Evolutionary conservation across 2,888 invertebrate genomes (phyloP).

Genomic region (Adela reaumurella): DNA sequence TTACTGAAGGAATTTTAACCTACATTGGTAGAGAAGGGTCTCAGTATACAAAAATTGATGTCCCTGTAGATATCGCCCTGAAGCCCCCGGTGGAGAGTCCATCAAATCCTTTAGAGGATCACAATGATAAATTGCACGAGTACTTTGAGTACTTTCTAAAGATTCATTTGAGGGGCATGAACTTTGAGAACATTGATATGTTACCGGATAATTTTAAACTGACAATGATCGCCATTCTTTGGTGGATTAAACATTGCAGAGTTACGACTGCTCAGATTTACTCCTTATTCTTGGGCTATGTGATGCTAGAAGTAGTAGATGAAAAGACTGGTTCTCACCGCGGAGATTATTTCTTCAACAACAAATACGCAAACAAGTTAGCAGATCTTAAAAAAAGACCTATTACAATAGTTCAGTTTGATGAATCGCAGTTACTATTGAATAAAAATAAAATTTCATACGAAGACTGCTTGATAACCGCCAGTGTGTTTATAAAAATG

Average conservation of each 20-base stretch:
- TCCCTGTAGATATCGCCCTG: slow-evolving; percentile 19
- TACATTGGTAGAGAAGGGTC: slow-evolving; percentile 36
- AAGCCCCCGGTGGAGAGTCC: slow-evolving; percentile 1
- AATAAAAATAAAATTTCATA: slow-evolving; percentile 49
- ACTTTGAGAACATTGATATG: slow-evolving; percentile 27
- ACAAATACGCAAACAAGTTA: slow-evolving; percentile 35
- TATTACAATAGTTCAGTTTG: slow-evolving; percentile 6
- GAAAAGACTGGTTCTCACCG: slow-evolving; percentile 53
- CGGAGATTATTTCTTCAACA: slow-evolving; percentile 41
- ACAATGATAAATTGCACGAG: slow-evolving; percentile 18
- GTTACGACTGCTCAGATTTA: slow-evolving; percentile 47
- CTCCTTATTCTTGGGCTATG: slow-evolving; percentile 54
- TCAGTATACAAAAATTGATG: slow-evolving; percentile 24
- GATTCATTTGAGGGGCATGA: slow-evolving; percentile 29
- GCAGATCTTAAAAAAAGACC: slow-evolving; percentile 23
- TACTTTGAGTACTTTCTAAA: slow-evolving; percentile 49
- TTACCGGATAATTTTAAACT: slow-evolving; percentile 59
- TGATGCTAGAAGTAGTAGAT: slow-evolving; percentile 58
- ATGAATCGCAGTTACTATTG: slow-evolving; percentile 26
- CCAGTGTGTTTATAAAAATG: slow-evolving; percentile 54
- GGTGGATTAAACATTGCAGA: slow-evolving; percentile 52
- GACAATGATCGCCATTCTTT: slow-evolving; percentile 54
- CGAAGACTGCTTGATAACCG: slow-evolving; percentile 57
- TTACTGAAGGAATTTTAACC: slow-evolving; percentile 25
- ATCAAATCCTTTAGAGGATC: slow-evolving; percentile 11